A percentile compares a stretch with the other conserved stretches of the same genome.
phyloP scores from a whole-genome alignment of 2,888 invertebrate genomes.

The Elmis aenea region DNA sequence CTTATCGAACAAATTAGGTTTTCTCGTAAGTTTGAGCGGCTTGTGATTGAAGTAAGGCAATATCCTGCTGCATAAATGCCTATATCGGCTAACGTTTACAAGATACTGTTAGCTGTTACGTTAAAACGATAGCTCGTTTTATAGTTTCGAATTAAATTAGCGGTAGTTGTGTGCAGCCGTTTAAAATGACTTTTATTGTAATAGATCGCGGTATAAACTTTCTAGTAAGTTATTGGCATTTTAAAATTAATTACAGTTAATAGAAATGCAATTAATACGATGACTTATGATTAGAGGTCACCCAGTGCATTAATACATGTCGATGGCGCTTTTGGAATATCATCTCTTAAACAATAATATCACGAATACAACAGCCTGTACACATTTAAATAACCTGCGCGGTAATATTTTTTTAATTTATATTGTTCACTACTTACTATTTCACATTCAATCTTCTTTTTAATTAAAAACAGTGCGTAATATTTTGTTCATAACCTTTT shows the following conservation, averaged over 20 bases:
- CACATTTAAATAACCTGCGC: too few relatives aligned
- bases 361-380: too few relatives aligned
- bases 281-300: too few relatives aligned
- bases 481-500: too few relatives aligned
- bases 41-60: slow-evolving; percentile 5
- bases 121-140: slow-evolving; percentile 24
- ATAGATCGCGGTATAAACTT: slow-evolving; percentile 9
- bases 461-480: too few relatives aligned
- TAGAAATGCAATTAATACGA: background rate
- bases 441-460: too few relatives aligned
- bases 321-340: too few relatives aligned
- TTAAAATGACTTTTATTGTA: slow-evolving; percentile 24
- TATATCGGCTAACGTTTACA: slow-evolving; percentile 6
- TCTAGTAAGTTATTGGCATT: slow-evolving; percentile 5
- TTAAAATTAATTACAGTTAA: slow-evolving; percentile 5
- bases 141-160: slow-evolving; percentile 27
- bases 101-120: slow-evolving; percentile 20
- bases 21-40: slow-evolving; percentile 2
- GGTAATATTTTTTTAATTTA: too few relatives aligned
- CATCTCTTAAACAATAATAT: too few relatives aligned
- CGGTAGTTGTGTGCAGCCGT: slow-evolving; percentile 25
- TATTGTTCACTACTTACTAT: too few relatives aligned
- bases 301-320: too few relatives aligned
- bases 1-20: too few relatives aligned
- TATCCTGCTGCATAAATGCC: slow-evolving; percentile 9